Base-by-base conservation (phyloP, 2,888 invertebrate genomes). In the Caenorhabditis sp. region DNA sequence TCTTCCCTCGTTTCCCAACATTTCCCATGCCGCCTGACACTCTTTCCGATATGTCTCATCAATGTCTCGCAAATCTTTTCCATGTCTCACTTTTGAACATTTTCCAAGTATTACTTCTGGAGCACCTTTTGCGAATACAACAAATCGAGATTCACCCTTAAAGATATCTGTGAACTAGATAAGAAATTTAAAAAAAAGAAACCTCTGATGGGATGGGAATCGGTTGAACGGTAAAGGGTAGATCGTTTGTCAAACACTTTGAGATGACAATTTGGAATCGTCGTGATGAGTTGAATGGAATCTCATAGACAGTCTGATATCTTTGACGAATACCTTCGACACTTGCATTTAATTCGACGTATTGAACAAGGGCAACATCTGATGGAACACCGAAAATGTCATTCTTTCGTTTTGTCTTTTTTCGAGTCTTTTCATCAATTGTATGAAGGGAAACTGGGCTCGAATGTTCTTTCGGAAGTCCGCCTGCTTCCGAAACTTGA, bases 101-200 rank as follows among this genome's bases (percentile, higher is more conserved):
- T 77, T 73, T 36, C 76, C 78, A 3, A 86, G 73, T 53, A 86
- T 81, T 19, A 83, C 78, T 65, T 86, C 86, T 0, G 86, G 86
- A 1, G 86, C 86, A 24, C 86, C 86, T 75, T 86, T 86, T 55
- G 85, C 82, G 83, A 86, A 84, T 3, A 86, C 76, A 26, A 83
- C 78, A 62, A 67, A 83, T 17, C 84, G 69, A 19, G 78, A 65
- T 58, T 82, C 71, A 10, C 69, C 69, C 74, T 81, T 51, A 31
- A 73, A 58, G 5, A n/a, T n/a, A n/a, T n/a, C n/a, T n/a, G n/a
- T n/a, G n/a, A n/a, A n/a, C n/a, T n/a, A n/a, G n/a, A n/a, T n/a
- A n/a, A n/a, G 55, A 27, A 53, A 53, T 21, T 3, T 19, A 53
- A 53, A 23, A 21, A 6, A 36, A 36, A 58, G 50, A 14, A 3